Evolutionary conservation across 2,888 invertebrate species (phyloP).

Genomic region (Amaurobius ferox): DNA sequence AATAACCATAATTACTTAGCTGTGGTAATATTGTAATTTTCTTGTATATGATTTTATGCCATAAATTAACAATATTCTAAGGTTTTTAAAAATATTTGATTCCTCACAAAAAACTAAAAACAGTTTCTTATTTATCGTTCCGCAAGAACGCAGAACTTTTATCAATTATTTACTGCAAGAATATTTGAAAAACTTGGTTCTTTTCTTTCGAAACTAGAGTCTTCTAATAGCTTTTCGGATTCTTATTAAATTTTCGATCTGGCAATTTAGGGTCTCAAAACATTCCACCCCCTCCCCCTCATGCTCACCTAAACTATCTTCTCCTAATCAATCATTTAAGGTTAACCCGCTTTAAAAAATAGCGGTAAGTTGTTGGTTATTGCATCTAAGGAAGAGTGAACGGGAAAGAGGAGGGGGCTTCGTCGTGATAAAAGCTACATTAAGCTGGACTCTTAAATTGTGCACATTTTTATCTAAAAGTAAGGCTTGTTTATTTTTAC

Average conservation of each 20-base stretch:
- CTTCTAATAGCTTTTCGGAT: conserved; percentile 59
- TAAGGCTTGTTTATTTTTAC: too few species aligned
- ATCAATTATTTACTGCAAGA: background rate
- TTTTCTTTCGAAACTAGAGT: conserved; percentile 29
- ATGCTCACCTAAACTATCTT: conserved; percentile 44
- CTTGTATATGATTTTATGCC: too few species aligned
- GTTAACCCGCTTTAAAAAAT: conserved; percentile 52
- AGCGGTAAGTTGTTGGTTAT: conserved; percentile 54
- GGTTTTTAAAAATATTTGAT: too few species aligned
- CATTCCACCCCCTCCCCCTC: conserved; percentile 22
- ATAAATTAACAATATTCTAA: too few species aligned
- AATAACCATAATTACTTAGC: too few species aligned
- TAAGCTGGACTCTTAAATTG: conserved; percentile 41
- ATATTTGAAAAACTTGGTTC: background rate
- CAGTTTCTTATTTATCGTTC: too few species aligned
- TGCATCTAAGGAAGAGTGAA: conserved; percentile 9
- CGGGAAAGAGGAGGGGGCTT: background rate
- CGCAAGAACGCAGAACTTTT: background rate
- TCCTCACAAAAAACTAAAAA: too few species aligned
- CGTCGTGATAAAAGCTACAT: conserved; percentile 61
- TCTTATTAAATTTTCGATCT: conserved; percentile 69
- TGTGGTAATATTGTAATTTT: too few species aligned
- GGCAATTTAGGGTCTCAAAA: conserved; percentile 58
- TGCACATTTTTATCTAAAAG: background rate
- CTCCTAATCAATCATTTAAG: conserved; percentile 71